Conservation (phyloP, 2,113 vertebrate species). For the Todiramphus chloris region DNA sequence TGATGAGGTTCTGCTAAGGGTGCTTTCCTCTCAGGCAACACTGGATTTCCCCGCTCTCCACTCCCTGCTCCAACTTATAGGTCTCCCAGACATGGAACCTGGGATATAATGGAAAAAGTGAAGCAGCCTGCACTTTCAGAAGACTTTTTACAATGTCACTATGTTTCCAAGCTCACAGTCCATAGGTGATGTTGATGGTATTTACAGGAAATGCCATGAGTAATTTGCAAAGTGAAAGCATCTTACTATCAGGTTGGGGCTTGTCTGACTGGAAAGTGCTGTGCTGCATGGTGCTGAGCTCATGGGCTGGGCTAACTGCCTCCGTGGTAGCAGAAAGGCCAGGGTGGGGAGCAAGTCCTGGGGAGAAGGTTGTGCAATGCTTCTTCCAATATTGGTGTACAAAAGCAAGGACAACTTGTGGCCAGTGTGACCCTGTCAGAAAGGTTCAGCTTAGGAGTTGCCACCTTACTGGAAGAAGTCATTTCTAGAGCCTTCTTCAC, state of each 20-base stretch:
- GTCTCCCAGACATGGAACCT: not conserved
- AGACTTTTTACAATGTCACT: constrained; percentile 28
- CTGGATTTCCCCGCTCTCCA: not conserved
- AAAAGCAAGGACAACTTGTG: not conserved
- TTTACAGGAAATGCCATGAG: constrained; percentile 65
- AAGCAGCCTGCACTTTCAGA: constrained; percentile 18
- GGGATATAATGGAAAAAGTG: constrained; percentile 15
- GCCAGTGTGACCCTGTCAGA: not conserved
- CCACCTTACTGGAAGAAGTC: not conserved
- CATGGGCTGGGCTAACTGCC: not conserved
- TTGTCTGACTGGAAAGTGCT: constrained; percentile 26
- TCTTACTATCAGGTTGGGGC: not conserved
- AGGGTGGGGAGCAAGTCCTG: not conserved
- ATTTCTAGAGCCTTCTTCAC: not conserved
- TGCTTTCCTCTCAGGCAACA: not conserved
- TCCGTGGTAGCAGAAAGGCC: not conserved
- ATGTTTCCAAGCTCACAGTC: not conserved
- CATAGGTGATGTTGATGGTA: not conserved
- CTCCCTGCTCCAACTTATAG: not conserved
- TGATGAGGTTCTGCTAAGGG: not conserved
- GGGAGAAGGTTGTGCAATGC: not conserved
- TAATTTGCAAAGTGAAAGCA: constrained; percentile 17
- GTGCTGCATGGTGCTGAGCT: not conserved
- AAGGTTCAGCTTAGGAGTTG: not conserved
- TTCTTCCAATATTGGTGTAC: not conserved